These are phyloP conservation scores for Gerris lacustris DNA, from an alignment of 2,888 invertebrate species.

Conservation along the genomic window DNA sequence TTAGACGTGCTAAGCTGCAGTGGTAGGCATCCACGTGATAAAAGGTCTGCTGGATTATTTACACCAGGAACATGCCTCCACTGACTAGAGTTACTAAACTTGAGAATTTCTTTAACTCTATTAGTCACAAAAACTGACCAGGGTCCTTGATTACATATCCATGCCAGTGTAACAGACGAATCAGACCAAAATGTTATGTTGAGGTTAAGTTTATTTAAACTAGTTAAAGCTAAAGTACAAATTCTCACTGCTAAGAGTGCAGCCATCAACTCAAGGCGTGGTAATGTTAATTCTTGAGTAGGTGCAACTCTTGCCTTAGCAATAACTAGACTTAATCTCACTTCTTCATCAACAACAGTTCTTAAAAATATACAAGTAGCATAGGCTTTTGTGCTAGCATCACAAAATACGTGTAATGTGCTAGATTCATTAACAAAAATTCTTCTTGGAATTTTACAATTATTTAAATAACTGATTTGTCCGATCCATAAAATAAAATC, in stretches of 20 bases:
- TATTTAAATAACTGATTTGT: background rate
- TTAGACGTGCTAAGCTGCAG: too few relatives aligned
- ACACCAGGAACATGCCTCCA: too few relatives aligned
- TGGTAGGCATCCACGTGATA: too few relatives aligned
- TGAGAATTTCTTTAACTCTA: slow-evolving; percentile 15
- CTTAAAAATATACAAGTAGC: slow-evolving; percentile 18
- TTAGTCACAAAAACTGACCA: slow-evolving; percentile 19
- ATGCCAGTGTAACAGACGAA: slow-evolving; percentile 17
- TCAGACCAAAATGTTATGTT: too few relatives aligned
- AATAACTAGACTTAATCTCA: slow-evolving; percentile 14
- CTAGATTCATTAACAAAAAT: background rate
- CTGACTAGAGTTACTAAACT: too few relatives aligned
- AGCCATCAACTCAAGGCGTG: slow-evolving; percentile 19
- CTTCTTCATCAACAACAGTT: slow-evolving; percentile 7
- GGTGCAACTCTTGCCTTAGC: slow-evolving; percentile 20
- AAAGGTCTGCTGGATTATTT: too few relatives aligned
- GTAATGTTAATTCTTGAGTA: slow-evolving; percentile 13
- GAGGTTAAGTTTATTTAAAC: slow-evolving; percentile 7
- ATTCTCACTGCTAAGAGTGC: slow-evolving; percentile 17
- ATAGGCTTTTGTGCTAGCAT: slow-evolving; percentile 19
- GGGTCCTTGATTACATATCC: slow-evolving; percentile 15
- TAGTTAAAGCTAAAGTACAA: slow-evolving; percentile 4
- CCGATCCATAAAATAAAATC: background rate
- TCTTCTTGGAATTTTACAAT: background rate
- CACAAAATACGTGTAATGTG: slow-evolving; percentile 18